Conservation (phyloP, 2,797 vertebrate genomes). For the Oreonectes daqikongensis region DNA sequence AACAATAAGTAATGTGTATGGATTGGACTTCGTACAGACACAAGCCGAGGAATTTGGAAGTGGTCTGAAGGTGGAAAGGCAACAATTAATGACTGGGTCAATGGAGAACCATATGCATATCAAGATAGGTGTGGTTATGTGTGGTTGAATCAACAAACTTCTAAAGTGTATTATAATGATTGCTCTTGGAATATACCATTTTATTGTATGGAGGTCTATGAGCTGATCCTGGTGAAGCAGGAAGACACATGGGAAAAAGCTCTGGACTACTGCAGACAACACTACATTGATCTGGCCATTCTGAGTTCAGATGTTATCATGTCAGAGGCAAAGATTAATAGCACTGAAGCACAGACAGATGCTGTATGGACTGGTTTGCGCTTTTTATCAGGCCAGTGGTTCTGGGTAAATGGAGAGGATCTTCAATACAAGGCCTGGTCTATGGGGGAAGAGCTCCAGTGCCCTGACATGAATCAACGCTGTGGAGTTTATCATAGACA, state of each 20-base stretch:
- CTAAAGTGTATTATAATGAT: fast-evolving
- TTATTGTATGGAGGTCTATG: constrained; percentile 42
- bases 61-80: background rate
- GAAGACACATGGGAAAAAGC: constrained; percentile 61
- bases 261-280: constrained; percentile 31
- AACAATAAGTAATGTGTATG: background rate
- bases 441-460: background rate
- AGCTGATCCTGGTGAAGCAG: constrained; percentile 54
- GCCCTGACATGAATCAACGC: constrained; percentile 36
- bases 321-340: constrained; percentile 25
- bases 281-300: constrained; percentile 40
- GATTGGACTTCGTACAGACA: constrained; percentile 1
- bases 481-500: constrained; percentile 30
- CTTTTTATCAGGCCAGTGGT: constrained; percentile 55
- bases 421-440: constrained; percentile 14
- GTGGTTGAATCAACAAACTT: fast-evolving
- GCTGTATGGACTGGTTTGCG: too few species aligned
- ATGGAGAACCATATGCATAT: fast-evolving
- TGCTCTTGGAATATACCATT: fast-evolving
- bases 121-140: background rate
- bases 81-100: background rate
- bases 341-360: constrained; percentile 13
- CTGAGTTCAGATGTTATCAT: constrained; percentile 7
- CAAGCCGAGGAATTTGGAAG: background rate
- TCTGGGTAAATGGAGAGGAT: constrained; percentile 39